These are phyloP conservation scores for Ostrea edulis DNA, from an alignment of 1,140 invertebrate species.

Conservation along the genomic window DNA sequence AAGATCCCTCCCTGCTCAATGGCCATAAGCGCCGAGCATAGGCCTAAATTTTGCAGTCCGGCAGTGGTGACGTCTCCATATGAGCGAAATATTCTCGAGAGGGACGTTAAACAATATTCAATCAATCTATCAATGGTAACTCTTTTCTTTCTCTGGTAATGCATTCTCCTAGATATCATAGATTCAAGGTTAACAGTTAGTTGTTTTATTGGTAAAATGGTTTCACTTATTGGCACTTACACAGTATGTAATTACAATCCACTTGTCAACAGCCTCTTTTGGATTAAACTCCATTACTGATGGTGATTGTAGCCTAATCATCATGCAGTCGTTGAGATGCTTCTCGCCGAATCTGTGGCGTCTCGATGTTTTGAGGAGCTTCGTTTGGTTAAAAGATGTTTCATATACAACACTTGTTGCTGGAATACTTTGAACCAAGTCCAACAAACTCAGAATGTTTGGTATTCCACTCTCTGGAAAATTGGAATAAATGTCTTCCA, in stretches of 20 bases:
- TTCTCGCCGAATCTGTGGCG: background rate
- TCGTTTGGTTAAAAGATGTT: conserved; percentile 47
- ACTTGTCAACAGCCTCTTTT: conserved; percentile 18
- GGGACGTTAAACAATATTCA: no score
- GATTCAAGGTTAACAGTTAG: no score
- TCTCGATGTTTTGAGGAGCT: conserved; percentile 38
- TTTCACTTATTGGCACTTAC: background rate
- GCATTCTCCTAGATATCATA: no score
- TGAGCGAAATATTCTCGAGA: no score
- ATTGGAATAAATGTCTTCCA: background rate
- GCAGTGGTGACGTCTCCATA: no score
- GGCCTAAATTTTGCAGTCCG: no score
- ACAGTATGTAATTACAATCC: background rate
- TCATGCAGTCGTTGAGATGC: conserved; percentile 41
- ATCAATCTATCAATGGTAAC: no score
- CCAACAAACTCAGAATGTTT: conserved; percentile 33
- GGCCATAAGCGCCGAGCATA: no score
- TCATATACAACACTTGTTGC: conserved; percentile 41
- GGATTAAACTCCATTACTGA: conserved; percentile 30
- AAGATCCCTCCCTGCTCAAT: no score
- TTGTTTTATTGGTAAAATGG: background rate
- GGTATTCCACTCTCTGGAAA: background rate
- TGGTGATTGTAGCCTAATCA: conserved; percentile 34
- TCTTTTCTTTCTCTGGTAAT: no score
- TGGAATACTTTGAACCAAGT: conserved; percentile 31